phyloP scores from a whole-genome alignment of 2,888 invertebrate genomes.

The Hirtodrosophila trivittata region DNA sequence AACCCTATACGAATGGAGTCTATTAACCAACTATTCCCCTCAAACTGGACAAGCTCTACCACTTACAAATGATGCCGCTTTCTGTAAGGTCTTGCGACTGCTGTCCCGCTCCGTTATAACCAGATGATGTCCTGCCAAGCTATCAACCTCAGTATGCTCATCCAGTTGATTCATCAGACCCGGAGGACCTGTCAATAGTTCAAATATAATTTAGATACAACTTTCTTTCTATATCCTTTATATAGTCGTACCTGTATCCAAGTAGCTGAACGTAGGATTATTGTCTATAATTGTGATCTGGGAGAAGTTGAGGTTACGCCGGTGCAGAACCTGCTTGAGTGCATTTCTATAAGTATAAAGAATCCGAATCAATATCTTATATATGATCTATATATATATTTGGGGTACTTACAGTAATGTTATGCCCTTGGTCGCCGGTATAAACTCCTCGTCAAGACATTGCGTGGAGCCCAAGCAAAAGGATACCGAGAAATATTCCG shows the following conservation, averaged over 20 bases:
- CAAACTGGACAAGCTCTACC: background rate
- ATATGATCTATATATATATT: fast-evolving
- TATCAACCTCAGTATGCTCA: slow-evolving; percentile 83
- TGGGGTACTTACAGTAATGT: slow-evolving; percentile 87
- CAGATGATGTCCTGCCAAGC: slow-evolving; percentile 82
- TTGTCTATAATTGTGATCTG: slow-evolving; percentile 83
- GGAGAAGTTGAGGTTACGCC: slow-evolving; percentile 85
- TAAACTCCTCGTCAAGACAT: slow-evolving; percentile 87
- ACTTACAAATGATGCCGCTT: slow-evolving; percentile 84
- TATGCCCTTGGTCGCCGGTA: slow-evolving; percentile 88
- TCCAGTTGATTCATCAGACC: slow-evolving; percentile 80
- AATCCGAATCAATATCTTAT: background rate
- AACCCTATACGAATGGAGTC: slow-evolving; percentile 69
- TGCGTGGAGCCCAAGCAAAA: slow-evolving; percentile 86
- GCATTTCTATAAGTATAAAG: slow-evolving; percentile 86
- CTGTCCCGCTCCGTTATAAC: slow-evolving; percentile 82
- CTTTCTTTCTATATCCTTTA: background rate
- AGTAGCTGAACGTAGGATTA: slow-evolving; percentile 79
- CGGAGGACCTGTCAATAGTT: slow-evolving; percentile 70
- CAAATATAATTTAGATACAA: no score
- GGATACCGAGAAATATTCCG: slow-evolving; percentile 89
- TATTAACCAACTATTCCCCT: background rate
- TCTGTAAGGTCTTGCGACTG: slow-evolving; percentile 81
- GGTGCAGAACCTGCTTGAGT: slow-evolving; percentile 87
- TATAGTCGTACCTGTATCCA: slow-evolving; percentile 78